Base-by-base conservation (phyloP, 2,113 vertebrate species). In the Chlorodrepanis virens region DNA sequence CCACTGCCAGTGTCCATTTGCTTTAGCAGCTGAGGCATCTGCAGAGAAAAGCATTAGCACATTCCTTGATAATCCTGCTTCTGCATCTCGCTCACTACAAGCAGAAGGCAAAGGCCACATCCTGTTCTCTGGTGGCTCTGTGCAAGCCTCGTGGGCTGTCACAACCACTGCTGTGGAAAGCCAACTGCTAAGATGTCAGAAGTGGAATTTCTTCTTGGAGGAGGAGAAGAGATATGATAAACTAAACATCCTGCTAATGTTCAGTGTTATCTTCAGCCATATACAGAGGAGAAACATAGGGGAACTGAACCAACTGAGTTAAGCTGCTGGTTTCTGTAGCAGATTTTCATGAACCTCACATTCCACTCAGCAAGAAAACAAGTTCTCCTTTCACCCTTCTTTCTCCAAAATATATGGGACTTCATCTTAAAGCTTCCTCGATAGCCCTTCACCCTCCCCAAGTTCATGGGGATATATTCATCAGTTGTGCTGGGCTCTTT, bases 1-100 rank as follows among this genome's bases (percentile, higher is more conserved):
- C 56, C 47, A 54, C 78, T 60, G 50, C 78, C 64, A 65, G 39
- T 29, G 63, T 90, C 76, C 83, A 16, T 65, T 67, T 93, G 65
- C 53, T 70, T 75, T 12, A 93, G 87, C 89, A 94, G 94, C 68
- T 65, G 81, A 92, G 89, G 83, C 18, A 68, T 86, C 78, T 78
- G 65, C 70, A 76, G 86, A 84, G 75, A 69, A 88, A 90, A 95
- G 87, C 50, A 54, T 70, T 65, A 79, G 88, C 64, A 59, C 84
- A 67, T 93, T 92, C 90, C 91, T 83, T 5, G 2, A 40, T 68
- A 87, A 89, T 75, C 52, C 79, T 45, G 23, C 37, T 87, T 24
- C 95, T 83, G 64, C 77, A 64, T 20, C 83, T 93, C 1, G 0
- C 16, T 29, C 69, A 47, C 56, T 16, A 64, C 69, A 56, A 74